Evolutionary conservation across 1,140 invertebrate species (phyloP), one percentile per base, ranked within the genome.

Genomic region (Paraescarpia echinospica): DNA sequence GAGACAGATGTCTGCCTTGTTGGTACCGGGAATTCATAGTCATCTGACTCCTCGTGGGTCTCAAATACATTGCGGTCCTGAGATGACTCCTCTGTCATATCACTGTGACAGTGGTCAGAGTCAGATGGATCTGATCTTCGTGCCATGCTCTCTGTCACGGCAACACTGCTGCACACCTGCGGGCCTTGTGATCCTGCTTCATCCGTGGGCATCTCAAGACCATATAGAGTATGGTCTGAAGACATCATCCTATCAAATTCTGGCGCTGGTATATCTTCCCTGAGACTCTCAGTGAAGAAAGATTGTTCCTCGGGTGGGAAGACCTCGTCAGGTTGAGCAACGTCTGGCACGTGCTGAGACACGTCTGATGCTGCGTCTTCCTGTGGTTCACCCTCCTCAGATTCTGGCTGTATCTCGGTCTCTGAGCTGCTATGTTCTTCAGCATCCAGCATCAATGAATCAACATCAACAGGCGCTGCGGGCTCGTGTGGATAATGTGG

Each of bases 151-250:
- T 92, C 89, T 93, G 92, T 48, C 35, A 88, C 31, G 59, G 9
- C 33, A 35, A 51, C 91, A 92, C 22, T 59, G 88, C 92, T 27
- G 89, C 92, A 51, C 34, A 34, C 41, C 93, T 51, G 34, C 92
- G 59, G 8, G 33, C 35, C 14, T 33, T 93, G 93, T 41, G 94
- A 94, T 33, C 93, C 92, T 34, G 94, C 93, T 93, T 95, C 95
- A 41, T 95, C 95, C 48, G 95, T 94, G 92, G 95, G 95, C 95
- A 95, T 95, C 91, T 95, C 95, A 77, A 95, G 92, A n/a, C 94
- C 95, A 94, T 95, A 95, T 35, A 95, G 92, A 34, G 95, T 95
- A 51, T 95, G 94, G 35, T 95, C 95, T 59, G 95, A 95, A 89
- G 94, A 91, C 8, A 94, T 92, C 89, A 95, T 92, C 41, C 34